A percentile compares a stretch with the other conserved stretches of the same genome.
Conservation (phyloP, 2,888 invertebrate species). For the Acleris literana region DNA sequence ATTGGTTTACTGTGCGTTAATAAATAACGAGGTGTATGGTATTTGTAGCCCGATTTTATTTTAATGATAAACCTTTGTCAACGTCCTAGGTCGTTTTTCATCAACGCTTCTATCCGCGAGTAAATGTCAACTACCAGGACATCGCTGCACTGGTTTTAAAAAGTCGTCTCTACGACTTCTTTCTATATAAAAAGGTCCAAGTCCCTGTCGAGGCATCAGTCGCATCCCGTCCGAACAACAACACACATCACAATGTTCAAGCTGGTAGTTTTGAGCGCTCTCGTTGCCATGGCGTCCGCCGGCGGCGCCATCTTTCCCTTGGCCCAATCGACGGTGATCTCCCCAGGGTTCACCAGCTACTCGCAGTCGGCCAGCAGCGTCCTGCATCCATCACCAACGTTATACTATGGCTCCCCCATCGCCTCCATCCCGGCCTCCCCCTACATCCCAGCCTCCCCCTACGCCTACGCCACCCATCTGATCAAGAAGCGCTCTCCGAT, state of each 20-base stretch:
- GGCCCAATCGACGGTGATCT: constrained; percentile 51
- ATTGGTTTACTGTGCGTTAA: too few relatives aligned
- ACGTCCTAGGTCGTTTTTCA: background rate
- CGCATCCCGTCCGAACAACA: constrained; percentile 53
- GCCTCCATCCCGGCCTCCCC: constrained; percentile 22
- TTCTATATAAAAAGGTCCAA: constrained; percentile 67
- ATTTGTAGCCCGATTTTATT: too few relatives aligned
- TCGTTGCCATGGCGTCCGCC: constrained; percentile 82
- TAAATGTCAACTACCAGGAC: constrained; percentile 75
- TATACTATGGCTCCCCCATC: constrained; percentile 47
- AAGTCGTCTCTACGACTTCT: constrained; percentile 62
- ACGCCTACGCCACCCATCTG: constrained; percentile 45
- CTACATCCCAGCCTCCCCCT: constrained; percentile 29
- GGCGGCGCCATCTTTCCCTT: constrained; percentile 57
- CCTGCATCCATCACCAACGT: constrained; percentile 66
- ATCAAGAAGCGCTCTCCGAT: constrained; percentile 43
- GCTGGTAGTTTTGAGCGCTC: constrained; percentile 84
- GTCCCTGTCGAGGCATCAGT: constrained; percentile 62
- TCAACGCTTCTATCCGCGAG: constrained; percentile 58
- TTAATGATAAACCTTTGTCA: too few relatives aligned
- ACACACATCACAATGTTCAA: constrained; percentile 79
- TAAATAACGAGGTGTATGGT: too few relatives aligned
- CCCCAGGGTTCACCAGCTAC: constrained; percentile 65
- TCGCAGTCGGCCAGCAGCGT: constrained; percentile 70
- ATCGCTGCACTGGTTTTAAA: constrained; percentile 69